These are phyloP conservation scores for Takifugu flavidus DNA, from an alignment of 2,113 vertebrate genomes.

Conservation along the genomic window DNA sequence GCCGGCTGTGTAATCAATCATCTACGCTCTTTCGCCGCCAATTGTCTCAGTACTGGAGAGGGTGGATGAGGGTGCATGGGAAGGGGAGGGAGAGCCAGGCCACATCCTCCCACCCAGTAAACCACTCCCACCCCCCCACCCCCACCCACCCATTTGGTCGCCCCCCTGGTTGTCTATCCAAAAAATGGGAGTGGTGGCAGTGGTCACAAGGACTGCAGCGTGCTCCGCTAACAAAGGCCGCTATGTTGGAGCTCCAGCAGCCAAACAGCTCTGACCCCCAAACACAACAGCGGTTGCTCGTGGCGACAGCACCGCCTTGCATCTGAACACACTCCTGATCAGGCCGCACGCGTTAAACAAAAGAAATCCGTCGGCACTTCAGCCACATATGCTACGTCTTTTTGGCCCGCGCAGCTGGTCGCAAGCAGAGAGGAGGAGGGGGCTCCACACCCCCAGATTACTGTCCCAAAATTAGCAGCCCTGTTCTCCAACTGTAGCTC, in stretches of 20 bases:
- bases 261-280: conserved; percentile 29
- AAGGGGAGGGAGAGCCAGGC: not conserved
- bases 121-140: not conserved
- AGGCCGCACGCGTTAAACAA: not conserved
- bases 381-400: no score
- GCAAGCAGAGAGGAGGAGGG: not conserved
- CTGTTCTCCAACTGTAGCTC: no score
- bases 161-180: conserved; percentile 34
- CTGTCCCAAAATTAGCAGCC: not conserved
- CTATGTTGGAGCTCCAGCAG: conserved; percentile 63
- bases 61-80: not conserved
- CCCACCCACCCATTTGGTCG: conserved; percentile 8
- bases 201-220: conserved; percentile 67
- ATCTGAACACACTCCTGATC: not conserved
- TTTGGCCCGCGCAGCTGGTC: no score
- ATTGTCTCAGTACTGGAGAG: conserved; percentile 30
- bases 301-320: conserved; percentile 15
- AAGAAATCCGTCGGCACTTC: not conserved
- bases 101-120: conserved; percentile 3
- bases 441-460: not conserved
- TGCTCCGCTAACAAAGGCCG: conserved; percentile 69
- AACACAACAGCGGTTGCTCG: conserved; percentile 24
- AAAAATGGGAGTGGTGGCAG: conserved; percentile 60
- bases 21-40: conserved; percentile 26
- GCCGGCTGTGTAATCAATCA: conserved; percentile 46